These are phyloP conservation scores for Momotus momota DNA, from an alignment of 2,797 vertebrate species.

Conservation along the genomic window DNA sequence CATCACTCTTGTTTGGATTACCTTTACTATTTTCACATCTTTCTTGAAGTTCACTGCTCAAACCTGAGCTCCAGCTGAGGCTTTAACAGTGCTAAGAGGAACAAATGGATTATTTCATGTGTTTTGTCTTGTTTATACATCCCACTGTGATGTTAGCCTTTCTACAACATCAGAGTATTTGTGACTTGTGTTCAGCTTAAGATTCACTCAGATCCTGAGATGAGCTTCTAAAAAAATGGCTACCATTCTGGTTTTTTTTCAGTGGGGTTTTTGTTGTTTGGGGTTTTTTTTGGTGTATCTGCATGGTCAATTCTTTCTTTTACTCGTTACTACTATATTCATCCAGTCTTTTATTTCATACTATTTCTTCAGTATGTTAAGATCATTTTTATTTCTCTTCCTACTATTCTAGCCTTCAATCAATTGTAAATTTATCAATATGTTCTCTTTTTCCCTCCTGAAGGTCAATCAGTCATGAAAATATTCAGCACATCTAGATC, in stretches of 20 bases:
- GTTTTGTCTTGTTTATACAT: background rate
- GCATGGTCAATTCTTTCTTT: background rate
- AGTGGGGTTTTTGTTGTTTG: too few species aligned
- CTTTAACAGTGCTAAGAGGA: background rate
- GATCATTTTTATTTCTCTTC: background rate
- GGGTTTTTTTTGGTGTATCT: background rate
- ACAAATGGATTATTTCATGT: background rate
- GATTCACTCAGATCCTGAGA: background rate
- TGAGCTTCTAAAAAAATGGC: background rate
- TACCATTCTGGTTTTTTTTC: background rate
- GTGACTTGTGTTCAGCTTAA: background rate
- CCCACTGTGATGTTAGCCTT: background rate
- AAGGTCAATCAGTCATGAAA: background rate
- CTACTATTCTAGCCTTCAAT: background rate
- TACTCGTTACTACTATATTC: background rate
- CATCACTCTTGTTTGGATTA: background rate
- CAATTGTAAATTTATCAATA: background rate
- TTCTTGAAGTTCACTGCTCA: background rate
- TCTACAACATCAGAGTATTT: background rate
- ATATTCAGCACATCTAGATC: background rate
- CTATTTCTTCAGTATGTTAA: background rate
- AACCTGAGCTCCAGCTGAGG: background rate
- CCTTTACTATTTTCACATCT: background rate
- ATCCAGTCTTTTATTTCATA: background rate
- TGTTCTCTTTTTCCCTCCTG: background rate